Conservation (phyloP, 1,140 invertebrate species). For the Helicoverpa armigera region DNA sequence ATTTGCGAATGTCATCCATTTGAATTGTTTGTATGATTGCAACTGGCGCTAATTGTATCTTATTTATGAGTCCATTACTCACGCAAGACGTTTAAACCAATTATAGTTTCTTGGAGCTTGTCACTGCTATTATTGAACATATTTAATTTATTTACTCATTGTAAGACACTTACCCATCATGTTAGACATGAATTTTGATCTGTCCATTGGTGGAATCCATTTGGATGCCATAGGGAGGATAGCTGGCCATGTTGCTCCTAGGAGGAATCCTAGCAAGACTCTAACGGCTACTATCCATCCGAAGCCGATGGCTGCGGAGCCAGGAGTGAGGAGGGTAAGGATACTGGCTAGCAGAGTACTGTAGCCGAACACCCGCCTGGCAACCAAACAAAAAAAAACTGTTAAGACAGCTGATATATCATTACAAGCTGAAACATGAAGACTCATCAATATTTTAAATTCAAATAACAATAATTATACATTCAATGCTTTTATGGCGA, state of each 20-base stretch:
- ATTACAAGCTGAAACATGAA: not conserved
- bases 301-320: conserved; percentile 89
- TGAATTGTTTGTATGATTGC: conserved; percentile 11
- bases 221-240: conserved; percentile 95
- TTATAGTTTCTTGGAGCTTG: not conserved
- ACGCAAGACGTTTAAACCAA: not conserved
- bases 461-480: conserved; percentile 1
- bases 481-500: not conserved
- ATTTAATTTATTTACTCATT: not conserved
- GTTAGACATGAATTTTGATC: conserved; percentile 95
- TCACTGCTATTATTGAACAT: not conserved
- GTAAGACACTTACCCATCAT: conserved; percentile 91
- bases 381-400: conserved; percentile 46
- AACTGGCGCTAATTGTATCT: not conserved
- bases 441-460: not conserved
- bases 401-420: not conserved
- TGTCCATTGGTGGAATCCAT: conserved; percentile 96
- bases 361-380: conserved; percentile 92
- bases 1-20: not conserved
- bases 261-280: conserved; percentile 91
- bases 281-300: conserved; percentile 88
- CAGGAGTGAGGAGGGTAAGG: conserved; percentile 93
- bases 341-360: conserved; percentile 94
- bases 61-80: not conserved
- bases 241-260: conserved; percentile 96